These are phyloP conservation scores for Sipha maydis DNA, from an alignment of 2,888 invertebrate species.

Conservation along the genomic window DNA sequence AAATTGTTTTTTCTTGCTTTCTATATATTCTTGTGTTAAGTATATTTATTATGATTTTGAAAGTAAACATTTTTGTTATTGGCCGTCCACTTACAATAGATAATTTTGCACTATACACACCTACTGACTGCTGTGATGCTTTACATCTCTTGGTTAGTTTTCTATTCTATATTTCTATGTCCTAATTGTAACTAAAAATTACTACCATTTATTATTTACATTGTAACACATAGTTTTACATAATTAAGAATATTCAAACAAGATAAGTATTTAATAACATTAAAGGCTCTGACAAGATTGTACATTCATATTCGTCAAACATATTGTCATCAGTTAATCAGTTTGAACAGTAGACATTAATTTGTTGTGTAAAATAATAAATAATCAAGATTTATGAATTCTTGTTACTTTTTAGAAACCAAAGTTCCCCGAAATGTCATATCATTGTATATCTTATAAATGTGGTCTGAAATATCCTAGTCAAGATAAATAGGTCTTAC, in stretches of 20 bases:
- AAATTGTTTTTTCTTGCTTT: neutral
- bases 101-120: slow-evolving; percentile 15
- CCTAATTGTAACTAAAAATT: neutral
- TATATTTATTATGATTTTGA: neutral
- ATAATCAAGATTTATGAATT: neutral
- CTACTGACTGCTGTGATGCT: neutral
- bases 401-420: slow-evolving; percentile 31
- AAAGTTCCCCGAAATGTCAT: slow-evolving; percentile 44
- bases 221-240: neutral
- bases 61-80: slow-evolving; percentile 11
- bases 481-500: slow-evolving; percentile 3
- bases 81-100: slow-evolving; percentile 37
- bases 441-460: slow-evolving; percentile 35
- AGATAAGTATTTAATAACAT: neutral
- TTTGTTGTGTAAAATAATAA: neutral
- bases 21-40: neutral
- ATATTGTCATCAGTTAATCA: neutral
- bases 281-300: neutral
- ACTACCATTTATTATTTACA: neutral
- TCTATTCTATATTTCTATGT: neutral
- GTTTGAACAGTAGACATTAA: neutral
- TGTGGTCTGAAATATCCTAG: slow-evolving; percentile 44
- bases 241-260: neutral
- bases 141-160: neutral
- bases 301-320: neutral